Evolutionary conservation across 2,113 vertebrate genomes (phyloP).

Genomic region (Bubo bubo): DNA sequence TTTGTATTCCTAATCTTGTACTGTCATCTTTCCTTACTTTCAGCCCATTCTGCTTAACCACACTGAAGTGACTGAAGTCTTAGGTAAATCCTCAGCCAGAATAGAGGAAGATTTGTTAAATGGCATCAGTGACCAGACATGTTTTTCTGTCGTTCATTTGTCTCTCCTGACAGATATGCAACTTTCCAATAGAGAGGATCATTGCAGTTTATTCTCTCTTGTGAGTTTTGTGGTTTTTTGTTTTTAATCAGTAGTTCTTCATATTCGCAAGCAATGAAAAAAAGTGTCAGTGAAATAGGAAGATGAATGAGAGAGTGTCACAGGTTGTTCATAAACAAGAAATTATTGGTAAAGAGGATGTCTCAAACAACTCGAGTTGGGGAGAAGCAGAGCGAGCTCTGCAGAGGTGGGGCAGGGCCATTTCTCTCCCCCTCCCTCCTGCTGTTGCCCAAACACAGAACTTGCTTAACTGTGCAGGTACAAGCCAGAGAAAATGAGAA

Average conservation of each 20-base stretch:
- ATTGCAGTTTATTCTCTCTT: not conserved
- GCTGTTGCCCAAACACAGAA: no score
- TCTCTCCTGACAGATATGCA: not conserved
- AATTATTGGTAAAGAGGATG: no score
- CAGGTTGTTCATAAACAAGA: no score
- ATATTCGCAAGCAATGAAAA: not conserved
- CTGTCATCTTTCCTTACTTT: not conserved
- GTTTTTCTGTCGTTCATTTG: not conserved
- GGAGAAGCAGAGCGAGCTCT: no score
- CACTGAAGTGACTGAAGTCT: not conserved
- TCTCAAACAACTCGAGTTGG: no score
- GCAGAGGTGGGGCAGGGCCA: no score
- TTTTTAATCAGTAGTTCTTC: not conserved
- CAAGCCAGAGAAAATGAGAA: no score
- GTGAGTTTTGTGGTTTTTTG: not conserved
- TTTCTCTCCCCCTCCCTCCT: no score
- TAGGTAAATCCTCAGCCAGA: not conserved
- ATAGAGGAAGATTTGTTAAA: not conserved
- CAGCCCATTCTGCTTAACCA: not conserved
- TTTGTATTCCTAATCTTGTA: not conserved
- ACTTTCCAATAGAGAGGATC: not conserved
- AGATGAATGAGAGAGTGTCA: fast-evolving
- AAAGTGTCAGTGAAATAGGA: not conserved
- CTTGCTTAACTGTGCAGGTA: no score
- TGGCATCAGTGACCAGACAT: not conserved